Evolutionary conservation across 2,113 vertebrate species (phyloP), one percentile per base, ranked within the genome.

Genomic region (Pimephales promelas): DNA sequence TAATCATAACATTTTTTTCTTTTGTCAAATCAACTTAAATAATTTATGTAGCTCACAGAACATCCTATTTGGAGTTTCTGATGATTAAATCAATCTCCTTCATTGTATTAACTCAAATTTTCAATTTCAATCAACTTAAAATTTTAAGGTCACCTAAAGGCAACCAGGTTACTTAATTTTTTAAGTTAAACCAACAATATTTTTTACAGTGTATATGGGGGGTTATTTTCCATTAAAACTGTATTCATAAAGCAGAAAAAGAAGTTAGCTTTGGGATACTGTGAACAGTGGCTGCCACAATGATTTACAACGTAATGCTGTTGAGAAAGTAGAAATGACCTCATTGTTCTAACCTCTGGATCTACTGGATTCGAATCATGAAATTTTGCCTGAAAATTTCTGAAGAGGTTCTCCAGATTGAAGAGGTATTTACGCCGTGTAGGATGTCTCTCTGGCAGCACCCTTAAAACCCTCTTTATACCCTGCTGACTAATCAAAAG

Each of bases 381-480:
- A 54, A 66, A 86, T 31, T 13, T 3, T 0, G 36, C 7, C 81
- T 92, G 89, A 0, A 87, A 83, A 9, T 87, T 79, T 72, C 9
- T 85, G 86, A 96, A 93, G 81, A 96, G 94, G 0, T 66, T 86
- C 28, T 94, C 92, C 31, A 98, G 86, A 43, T 95, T 92, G 0
- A 88, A 45, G 1, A 87, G 81, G 81, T 87, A 87, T 85, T 56
- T 87, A 34, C 10, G 43, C 77, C 0, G 92, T 91, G 86, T 96
- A 96, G 96, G 96, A 85, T 98, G 97, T 83, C 92, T 92, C 71
- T 93, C 91, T 0, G 94, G 92, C 87, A 98, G 87, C 73, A 96
- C 92, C 2, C 88, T 89, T 16, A 89, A 90, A 88, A 97, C 94
- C 31, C 90, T 94, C 89, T 95, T 92, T 49, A 96, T 89, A 0